These are phyloP conservation scores for Lathronympha strigana DNA, from an alignment of 2,888 invertebrate genomes.

Conservation along the genomic window DNA sequence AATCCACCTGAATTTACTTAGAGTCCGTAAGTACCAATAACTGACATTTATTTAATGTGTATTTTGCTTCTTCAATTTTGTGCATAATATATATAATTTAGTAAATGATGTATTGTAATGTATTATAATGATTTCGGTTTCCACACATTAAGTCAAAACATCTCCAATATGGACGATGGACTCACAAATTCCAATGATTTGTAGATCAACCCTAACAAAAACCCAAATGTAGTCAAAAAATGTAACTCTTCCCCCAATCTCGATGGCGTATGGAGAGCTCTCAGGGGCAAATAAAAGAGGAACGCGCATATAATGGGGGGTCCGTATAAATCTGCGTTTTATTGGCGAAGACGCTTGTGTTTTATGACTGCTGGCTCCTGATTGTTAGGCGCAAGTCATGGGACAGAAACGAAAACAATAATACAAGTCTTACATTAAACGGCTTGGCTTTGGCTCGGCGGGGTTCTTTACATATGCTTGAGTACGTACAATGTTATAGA, in stretches of 20 bases:
- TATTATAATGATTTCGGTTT: background rate
- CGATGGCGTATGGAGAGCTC: constrained; percentile 46
- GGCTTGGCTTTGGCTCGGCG: too few species aligned
- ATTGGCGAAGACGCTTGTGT: constrained; percentile 59
- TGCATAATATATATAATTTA: too few species aligned
- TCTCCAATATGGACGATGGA: background rate
- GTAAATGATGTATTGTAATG: background rate
- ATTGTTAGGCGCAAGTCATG: constrained; percentile 43
- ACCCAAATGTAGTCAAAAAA: constrained; percentile 40
- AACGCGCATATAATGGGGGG: constrained; percentile 52
- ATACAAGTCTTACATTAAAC: too few species aligned
- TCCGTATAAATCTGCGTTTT: constrained; percentile 62
- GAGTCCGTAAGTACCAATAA: too few species aligned
- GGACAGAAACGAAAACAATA: constrained; percentile 2
- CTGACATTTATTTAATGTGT: too few species aligned
- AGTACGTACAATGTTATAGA: too few species aligned
- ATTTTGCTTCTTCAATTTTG: too few species aligned
- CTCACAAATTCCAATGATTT: background rate
- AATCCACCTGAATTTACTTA: too few species aligned
- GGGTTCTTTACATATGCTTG: too few species aligned
- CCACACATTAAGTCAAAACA: too few species aligned
- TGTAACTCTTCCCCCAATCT: constrained; percentile 34
- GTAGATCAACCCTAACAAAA: constrained; percentile 16
- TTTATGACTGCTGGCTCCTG: constrained; percentile 53
- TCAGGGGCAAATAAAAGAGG: constrained; percentile 50